Conservation (phyloP, 2,113 vertebrate genomes). For the Gila orcuttii region DNA sequence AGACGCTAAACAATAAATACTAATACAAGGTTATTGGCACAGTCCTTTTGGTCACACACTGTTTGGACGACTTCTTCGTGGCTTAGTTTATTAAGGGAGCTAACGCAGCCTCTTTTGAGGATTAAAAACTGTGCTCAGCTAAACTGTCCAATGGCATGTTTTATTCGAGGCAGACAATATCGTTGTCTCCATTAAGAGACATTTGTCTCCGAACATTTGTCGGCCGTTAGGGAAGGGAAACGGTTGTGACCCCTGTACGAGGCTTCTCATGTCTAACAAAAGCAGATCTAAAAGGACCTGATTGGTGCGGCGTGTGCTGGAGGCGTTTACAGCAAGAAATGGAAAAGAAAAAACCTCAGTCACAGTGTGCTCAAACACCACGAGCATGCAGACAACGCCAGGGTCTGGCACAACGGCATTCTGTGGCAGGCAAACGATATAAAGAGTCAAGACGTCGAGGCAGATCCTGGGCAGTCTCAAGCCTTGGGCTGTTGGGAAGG, state of each 20-base stretch:
- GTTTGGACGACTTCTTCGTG: slow-evolving; percentile 66
- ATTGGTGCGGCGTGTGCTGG: slow-evolving; percentile 37
- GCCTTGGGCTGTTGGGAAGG: slow-evolving; percentile 12
- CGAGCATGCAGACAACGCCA: slow-evolving; percentile 79
- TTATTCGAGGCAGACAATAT: slow-evolving; percentile 27
- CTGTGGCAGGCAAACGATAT: slow-evolving; percentile 65
- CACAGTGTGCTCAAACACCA: slow-evolving; percentile 78
- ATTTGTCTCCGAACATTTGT: slow-evolving; percentile 55
- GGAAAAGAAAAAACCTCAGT: slow-evolving; percentile 61
- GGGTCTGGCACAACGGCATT: slow-evolving; percentile 73
- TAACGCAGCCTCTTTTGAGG: slow-evolving; percentile 50
- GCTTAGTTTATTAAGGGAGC: slow-evolving; percentile 59
- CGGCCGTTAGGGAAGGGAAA: slow-evolving; percentile 36
- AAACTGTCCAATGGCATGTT: slow-evolving; percentile 17
- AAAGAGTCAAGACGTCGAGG: slow-evolving; percentile 36
- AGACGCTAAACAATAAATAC: slow-evolving; percentile 57
- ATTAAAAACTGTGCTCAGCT: slow-evolving; percentile 32
- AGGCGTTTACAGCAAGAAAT: slow-evolving; percentile 49
- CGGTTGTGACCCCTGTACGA: neutral
- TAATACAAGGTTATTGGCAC: slow-evolving; percentile 76
- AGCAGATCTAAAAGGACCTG: slow-evolving; percentile 50
- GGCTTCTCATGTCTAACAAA: slow-evolving; percentile 30
- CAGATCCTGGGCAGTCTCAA: slow-evolving; percentile 42
- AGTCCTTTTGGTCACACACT: slow-evolving; percentile 81
- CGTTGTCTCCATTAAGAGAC: slow-evolving; percentile 30